Evolutionary conservation across 2,888 invertebrate species (phyloP).

Genomic region (Trichogramma evanescens): DNA sequence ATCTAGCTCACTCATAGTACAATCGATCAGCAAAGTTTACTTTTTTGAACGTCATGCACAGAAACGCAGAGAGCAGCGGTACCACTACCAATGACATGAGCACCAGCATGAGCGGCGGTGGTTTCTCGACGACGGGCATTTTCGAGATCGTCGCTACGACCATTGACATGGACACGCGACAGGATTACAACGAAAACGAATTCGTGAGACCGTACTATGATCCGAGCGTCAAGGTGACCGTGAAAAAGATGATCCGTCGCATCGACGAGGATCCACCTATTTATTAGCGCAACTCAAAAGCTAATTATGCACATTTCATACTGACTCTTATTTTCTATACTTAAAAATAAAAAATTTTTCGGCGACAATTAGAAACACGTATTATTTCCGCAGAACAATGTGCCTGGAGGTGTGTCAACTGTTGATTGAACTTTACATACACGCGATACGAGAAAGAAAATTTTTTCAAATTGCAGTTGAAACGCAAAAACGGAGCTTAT

Average conservation of each 20-base stretch:
- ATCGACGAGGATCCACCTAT: conserved; percentile 34
- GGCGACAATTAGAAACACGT: no score
- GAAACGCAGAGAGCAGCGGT: not conserved
- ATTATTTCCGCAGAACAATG: no score
- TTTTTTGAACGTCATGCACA: not conserved
- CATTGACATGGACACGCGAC: not conserved
- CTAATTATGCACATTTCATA: no score
- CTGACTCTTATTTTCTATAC: no score
- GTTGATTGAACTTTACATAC: no score
- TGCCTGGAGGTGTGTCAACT: no score
- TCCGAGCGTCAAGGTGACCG: conserved; percentile 10
- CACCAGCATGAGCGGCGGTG: not conserved
- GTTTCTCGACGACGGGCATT: not conserved
- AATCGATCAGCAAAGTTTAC: not conserved
- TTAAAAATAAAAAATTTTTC: no score
- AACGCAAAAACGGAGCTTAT: no score
- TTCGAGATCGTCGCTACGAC: conserved; percentile 13
- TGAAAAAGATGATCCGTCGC: conserved; percentile 29
- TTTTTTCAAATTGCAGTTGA: no score
- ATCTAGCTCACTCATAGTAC: no score
- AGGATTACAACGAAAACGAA: conserved; percentile 4
- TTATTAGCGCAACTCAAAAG: conserved; percentile 23
- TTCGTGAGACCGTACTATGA: conserved; percentile 18
- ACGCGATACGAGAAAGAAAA: no score
- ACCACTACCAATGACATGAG: not conserved